These are phyloP conservation scores for Lasioglossum vierecki DNA, from an alignment of 2,888 invertebrate genomes.

Conservation along the genomic window DNA sequence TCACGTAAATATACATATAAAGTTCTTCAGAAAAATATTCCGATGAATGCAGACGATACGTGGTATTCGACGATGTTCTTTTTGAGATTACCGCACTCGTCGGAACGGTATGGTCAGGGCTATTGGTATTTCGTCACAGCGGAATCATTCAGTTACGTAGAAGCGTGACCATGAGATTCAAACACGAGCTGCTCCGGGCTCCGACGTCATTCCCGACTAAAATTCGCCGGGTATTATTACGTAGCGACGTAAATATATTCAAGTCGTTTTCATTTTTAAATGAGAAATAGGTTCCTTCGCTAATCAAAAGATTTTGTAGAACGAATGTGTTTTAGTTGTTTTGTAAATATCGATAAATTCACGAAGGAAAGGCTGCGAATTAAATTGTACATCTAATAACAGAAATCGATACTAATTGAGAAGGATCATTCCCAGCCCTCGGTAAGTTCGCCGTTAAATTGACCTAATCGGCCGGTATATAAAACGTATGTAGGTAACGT, in stretches of 20 bases:
- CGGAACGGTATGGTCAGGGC: constrained; percentile 51
- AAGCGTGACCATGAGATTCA: constrained; percentile 23
- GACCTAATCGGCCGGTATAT: neutral
- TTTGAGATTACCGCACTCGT: constrained; percentile 19
- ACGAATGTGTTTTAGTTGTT: neutral
- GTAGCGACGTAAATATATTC: neutral
- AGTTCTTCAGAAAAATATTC: neutral
- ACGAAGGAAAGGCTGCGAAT: neutral
- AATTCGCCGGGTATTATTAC: neutral
- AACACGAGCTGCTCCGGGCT: neutral
- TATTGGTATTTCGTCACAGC: constrained; percentile 38
- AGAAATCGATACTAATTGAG: neutral
- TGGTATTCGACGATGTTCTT: neutral
- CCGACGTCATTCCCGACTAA: neutral
- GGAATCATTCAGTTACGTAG: constrained; percentile 41
- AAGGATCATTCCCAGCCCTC: neutral
- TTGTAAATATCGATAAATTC: neutral
- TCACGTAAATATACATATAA: too few species aligned
- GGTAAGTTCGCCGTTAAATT: neutral
- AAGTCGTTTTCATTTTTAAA: neutral
- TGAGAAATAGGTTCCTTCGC: too few species aligned
- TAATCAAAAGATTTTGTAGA: too few species aligned
- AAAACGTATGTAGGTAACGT: constrained; percentile 23
- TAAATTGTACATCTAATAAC: too few species aligned
- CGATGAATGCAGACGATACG: constrained; percentile 1